Conservation (phyloP, 2,797 vertebrate genomes). For the Hyperoplus lanceolatus region DNA sequence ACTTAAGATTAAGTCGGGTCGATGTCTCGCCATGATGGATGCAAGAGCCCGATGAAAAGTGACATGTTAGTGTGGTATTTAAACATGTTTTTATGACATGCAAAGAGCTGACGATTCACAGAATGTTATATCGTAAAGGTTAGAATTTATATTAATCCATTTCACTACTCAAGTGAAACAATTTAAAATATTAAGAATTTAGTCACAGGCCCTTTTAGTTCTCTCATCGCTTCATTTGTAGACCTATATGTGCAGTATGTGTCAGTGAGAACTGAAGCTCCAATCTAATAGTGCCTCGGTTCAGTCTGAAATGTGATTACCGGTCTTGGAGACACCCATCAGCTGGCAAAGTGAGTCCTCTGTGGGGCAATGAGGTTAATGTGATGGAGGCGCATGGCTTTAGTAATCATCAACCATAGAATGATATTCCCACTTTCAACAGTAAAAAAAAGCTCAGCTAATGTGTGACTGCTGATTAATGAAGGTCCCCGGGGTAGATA, state of each 20-base stretch:
- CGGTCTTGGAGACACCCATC: constrained; percentile 52
- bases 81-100: background rate
- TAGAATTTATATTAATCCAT: background rate
- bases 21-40: constrained; percentile 35
- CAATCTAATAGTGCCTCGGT: constrained; percentile 65
- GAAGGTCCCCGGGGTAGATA: background rate
- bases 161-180: background rate
- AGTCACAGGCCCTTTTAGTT: constrained; percentile 7
- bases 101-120: background rate
- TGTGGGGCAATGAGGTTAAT: constrained; percentile 55
- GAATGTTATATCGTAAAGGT: background rate
- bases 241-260: constrained; percentile 10
- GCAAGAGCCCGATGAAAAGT: constrained; percentile 5
- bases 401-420: constrained; percentile 3
- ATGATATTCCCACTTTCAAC: constrained; percentile 1
- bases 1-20: constrained; percentile 61
- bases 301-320: constrained; percentile 70
- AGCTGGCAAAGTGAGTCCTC: constrained; percentile 54
- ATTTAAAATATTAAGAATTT: constrained; percentile 25
- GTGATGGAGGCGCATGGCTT: constrained; percentile 36
- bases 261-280: constrained; percentile 36
- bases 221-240: constrained; percentile 15
- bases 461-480: background rate
- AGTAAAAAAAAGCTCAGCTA: background rate
- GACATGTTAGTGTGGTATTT: background rate